These are phyloP conservation scores for Mimas tiliae DNA, from an alignment of 2,888 invertebrate genomes.

Conservation along the genomic window DNA sequence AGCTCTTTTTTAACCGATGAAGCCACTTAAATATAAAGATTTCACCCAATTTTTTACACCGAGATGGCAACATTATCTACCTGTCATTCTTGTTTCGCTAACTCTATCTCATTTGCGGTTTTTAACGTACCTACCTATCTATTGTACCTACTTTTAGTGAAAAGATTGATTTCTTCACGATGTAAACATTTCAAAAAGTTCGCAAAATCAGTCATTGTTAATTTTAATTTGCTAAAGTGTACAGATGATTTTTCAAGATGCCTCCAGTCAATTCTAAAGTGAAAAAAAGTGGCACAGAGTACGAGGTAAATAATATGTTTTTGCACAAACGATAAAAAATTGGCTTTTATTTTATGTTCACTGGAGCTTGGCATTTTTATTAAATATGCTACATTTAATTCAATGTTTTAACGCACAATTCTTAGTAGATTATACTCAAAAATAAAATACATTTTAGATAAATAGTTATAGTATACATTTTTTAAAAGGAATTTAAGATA, in stretches of 20 bases:
- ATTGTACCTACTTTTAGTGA: slow-evolving; percentile 34
- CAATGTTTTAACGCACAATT: not conserved
- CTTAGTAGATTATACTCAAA: not conserved
- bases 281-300: slow-evolving; percentile 78
- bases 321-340: slow-evolving; percentile 22
- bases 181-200: slow-evolving; percentile 44
- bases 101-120: slow-evolving; percentile 43
- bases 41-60: too few relatives aligned
- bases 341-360: slow-evolving; percentile 6
- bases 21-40: too few relatives aligned
- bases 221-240: slow-evolving; percentile 32
- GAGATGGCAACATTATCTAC: not conserved
- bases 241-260: slow-evolving; percentile 51
- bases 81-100: slow-evolving; percentile 41
- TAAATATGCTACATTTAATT: not conserved
- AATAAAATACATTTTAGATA: too few relatives aligned
- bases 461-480: too few relatives aligned
- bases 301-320: slow-evolving; percentile 69
- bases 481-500: too few relatives aligned
- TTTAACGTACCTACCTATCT: slow-evolving; percentile 60
- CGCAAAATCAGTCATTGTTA: slow-evolving; percentile 22
- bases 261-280: slow-evolving; percentile 79
- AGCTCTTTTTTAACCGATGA: too few relatives aligned
- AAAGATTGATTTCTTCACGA: slow-evolving; percentile 50
- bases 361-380: not conserved